These are phyloP conservation scores for Coenonympha arcania DNA, from an alignment of 2,888 invertebrate genomes.

Conservation along the genomic window DNA sequence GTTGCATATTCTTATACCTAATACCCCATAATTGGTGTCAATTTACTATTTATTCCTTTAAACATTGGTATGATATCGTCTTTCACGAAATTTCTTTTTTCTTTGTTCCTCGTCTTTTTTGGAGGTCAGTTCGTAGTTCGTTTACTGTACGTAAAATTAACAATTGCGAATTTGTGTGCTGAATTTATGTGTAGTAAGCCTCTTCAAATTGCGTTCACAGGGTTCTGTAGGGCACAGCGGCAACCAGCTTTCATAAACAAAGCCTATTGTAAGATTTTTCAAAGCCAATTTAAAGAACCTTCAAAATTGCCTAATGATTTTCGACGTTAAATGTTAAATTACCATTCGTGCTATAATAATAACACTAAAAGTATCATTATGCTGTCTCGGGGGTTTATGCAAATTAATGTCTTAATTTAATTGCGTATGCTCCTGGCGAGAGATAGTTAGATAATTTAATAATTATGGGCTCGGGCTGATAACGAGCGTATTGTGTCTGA, in stretches of 20 bases:
- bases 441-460: constrained; percentile 2
- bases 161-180: too few relatives aligned
- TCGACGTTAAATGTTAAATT: constrained; percentile 1
- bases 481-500: constrained; percentile 1
- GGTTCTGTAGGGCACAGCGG: too few relatives aligned
- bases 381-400: constrained; percentile 4
- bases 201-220: too few relatives aligned
- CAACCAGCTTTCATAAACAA: not conserved
- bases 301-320: not conserved
- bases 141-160: too few relatives aligned
- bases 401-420: constrained; percentile 9
- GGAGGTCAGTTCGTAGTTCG: too few relatives aligned
- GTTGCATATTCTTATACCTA: too few relatives aligned
- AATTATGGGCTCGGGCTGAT: constrained; percentile 1
- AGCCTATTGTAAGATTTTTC: not conserved
- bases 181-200: too few relatives aligned
- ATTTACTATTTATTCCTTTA: too few relatives aligned
- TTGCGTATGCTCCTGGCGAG: constrained; percentile 4
- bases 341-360: not conserved
- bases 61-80: too few relatives aligned
- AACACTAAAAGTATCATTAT: constrained; percentile 9
- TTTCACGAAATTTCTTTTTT: too few relatives aligned
- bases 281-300: not conserved
- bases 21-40: too few relatives aligned
- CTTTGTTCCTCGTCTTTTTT: too few relatives aligned